A percentile compares a stretch with the other conserved stretches of the same genome.
Conservation (phyloP, 2,888 invertebrate species). For the Steinernema scapterisci region DNA sequence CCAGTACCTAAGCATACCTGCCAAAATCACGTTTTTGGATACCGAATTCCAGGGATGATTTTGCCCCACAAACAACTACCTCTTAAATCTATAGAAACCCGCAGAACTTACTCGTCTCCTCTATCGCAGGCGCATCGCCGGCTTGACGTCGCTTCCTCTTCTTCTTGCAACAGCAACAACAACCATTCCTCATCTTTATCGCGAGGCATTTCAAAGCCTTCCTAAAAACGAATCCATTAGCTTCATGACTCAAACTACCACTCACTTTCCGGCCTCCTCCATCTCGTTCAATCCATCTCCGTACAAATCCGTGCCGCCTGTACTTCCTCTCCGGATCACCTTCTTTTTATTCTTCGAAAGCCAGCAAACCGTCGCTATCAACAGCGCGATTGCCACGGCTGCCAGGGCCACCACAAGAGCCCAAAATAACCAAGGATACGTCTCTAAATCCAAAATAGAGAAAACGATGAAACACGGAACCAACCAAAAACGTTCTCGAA, state of each 20-base stretch:
- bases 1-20: no score
- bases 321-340: background rate
- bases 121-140: no score
- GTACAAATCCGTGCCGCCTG: background rate
- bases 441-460: background rate
- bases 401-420: background rate
- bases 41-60: no score
- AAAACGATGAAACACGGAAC: background rate
- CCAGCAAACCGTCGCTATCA: background rate
- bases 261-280: background rate
- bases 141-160: no score
- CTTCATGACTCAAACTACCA: background rate
- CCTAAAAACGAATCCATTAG: background rate
- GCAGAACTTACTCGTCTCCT: no score
- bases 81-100: no score
- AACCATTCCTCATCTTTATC: background rate
- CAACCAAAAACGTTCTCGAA: constrained; percentile 4
- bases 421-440: constrained; percentile 14
- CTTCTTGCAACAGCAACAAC: no score
- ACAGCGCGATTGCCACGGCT: background rate
- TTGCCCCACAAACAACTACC: no score
- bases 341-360: background rate
- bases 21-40: no score
- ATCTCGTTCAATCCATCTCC: constrained; percentile 16
- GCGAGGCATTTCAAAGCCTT: background rate